Percentiles rank a stretch among this genome's conserved stretches.
Evolutionary conservation across 1,140 invertebrate genomes (phyloP).

Genomic region (Holotrichia oblita): DNA sequence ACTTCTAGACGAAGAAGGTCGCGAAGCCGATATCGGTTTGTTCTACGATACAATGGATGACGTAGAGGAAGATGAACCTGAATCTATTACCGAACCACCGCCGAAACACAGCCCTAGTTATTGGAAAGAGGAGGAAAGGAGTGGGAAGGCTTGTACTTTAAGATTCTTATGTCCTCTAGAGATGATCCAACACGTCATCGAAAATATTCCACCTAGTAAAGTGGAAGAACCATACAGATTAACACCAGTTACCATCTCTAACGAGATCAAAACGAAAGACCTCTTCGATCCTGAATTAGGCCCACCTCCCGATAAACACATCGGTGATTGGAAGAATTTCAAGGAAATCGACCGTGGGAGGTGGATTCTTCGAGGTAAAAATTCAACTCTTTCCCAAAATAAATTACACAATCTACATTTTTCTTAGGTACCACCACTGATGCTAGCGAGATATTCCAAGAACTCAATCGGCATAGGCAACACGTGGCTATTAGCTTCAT

Average conservation of each 20-base stretch:
- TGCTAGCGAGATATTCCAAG: conserved; percentile 54
- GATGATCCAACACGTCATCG: conserved; percentile 53
- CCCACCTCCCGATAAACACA: conserved; percentile 24
- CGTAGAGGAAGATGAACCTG: conserved; percentile 37
- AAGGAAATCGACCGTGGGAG: conserved; percentile 54
- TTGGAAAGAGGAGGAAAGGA: conserved; percentile 42
- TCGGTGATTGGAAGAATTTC: conserved; percentile 58
- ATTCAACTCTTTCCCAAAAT: conserved; percentile 9
- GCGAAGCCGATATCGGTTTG: background rate
- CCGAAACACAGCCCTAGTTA: conserved; percentile 42
- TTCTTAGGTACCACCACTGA: conserved; percentile 49
- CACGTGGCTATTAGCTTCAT: conserved; percentile 49
- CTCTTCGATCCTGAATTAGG: conserved; percentile 48
- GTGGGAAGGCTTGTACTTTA: conserved; percentile 54
- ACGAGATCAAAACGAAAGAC: conserved; percentile 50
- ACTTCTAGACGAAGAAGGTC: conserved; percentile 38
- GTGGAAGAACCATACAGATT: conserved; percentile 50
- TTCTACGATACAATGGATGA: conserved; percentile 43
- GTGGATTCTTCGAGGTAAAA: conserved; percentile 56
- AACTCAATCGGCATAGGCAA: conserved; percentile 55
- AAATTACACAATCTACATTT: background rate
- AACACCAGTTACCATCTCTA: conserved; percentile 49
- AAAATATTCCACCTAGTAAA: conserved; percentile 53
- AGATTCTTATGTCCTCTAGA: conserved; percentile 53
- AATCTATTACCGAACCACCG: background rate